A percentile compares a stretch with the other conserved stretches of the same genome.
Evolutionary conservation across 2,113 vertebrate genomes (phyloP).

Genomic region (Pogona vitticeps): DNA sequence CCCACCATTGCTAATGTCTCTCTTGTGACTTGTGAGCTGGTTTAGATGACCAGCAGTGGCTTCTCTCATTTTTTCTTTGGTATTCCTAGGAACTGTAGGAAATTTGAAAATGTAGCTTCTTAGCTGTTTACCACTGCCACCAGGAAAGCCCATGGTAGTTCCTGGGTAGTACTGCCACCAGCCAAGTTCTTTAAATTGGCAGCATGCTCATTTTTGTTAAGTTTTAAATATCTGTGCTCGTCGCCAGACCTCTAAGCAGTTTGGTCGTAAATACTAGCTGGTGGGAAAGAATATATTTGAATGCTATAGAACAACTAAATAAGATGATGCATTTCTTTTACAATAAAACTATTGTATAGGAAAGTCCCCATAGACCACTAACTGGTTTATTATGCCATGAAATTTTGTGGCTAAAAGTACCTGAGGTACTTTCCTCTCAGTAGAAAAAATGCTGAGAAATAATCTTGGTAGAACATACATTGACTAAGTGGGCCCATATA

Average conservation of each 20-base stretch:
- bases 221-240: no score
- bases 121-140: neutral
- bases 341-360: no score
- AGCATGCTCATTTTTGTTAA: no score
- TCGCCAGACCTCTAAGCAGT: neutral
- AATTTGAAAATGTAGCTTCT: neutral
- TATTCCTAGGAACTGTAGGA: neutral
- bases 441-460: no score
- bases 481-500: no score
- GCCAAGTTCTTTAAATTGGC: no score
- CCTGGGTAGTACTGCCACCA: neutral
- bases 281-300: neutral
- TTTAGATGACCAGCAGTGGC: neutral
- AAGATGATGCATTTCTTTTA: neutral
- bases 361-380: no score
- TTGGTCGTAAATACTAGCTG: neutral
- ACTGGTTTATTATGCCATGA: no score
- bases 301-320: neutral
- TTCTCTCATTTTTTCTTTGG: neutral
- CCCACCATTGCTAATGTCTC: neutral
- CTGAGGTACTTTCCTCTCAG: no score
- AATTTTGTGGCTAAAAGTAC: no score
- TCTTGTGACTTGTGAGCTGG: neutral
- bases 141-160: neutral
- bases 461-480: no score